phyloP scores from a whole-genome alignment of 2,888 invertebrate genomes.

The Drosophila pegasa region DNA sequence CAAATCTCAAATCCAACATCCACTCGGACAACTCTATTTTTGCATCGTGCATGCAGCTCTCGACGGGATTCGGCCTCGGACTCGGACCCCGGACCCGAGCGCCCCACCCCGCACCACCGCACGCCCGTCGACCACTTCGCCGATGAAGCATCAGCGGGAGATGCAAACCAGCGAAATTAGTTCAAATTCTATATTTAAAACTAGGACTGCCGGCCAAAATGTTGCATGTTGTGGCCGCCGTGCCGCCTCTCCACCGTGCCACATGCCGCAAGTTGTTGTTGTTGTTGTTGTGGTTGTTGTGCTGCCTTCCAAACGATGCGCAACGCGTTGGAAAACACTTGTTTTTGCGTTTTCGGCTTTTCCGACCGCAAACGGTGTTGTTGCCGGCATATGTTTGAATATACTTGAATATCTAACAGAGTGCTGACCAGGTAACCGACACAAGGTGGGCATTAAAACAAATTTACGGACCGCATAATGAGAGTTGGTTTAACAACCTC shows the following conservation, averaged over 20 bases:
- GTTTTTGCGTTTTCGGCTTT: constrained; percentile 58
- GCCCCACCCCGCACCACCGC: not conserved
- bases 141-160: constrained; percentile 56
- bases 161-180: constrained; percentile 74
- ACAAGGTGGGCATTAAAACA: constrained; percentile 49
- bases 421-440: constrained; percentile 45
- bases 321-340: constrained; percentile 75
- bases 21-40: constrained; percentile 70
- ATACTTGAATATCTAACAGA: constrained; percentile 26
- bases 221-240: constrained; percentile 38
- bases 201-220: constrained; percentile 72
- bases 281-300: too few species aligned
- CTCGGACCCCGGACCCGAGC: constrained; percentile 15
- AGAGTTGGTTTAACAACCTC: not conserved
- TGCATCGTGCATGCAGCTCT: constrained; percentile 63
- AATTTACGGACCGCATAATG: constrained; percentile 46
- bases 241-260: constrained; percentile 6
- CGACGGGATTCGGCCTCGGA: constrained; percentile 42
- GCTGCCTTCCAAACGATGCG: constrained; percentile 57
- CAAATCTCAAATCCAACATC: constrained; percentile 23
- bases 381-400: constrained; percentile 39
- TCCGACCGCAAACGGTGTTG: constrained; percentile 52
- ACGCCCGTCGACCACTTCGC: constrained; percentile 46
- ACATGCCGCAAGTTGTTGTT: constrained; percentile 40
- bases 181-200: constrained; percentile 83